phyloP scores from a whole-genome alignment of 2,888 invertebrate genomes.

The Amphipoea oculea region DNA sequence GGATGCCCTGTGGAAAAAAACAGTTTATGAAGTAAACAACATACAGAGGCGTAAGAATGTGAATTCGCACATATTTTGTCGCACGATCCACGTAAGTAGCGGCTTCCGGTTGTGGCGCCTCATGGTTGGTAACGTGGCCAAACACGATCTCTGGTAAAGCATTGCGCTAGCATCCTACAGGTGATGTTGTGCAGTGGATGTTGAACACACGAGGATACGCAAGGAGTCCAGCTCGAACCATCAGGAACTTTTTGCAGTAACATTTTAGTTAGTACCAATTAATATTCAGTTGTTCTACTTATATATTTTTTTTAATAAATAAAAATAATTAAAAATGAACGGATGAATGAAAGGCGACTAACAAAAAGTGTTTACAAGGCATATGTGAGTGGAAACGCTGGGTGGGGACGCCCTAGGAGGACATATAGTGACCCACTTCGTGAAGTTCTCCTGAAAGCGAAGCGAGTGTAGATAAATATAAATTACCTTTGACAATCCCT shows the following conservation, averaged over 20 bases:
- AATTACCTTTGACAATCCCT: conserved; percentile 92
- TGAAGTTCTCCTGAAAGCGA: neutral
- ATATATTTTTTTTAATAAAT: neutral
- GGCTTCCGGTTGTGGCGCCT: neutral
- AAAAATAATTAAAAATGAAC: too few relatives aligned
- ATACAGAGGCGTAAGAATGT: too few relatives aligned
- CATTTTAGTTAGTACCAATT: neutral
- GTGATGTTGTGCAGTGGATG: neutral
- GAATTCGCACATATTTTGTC: neutral
- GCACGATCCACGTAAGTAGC: neutral
- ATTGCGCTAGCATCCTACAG: neutral
- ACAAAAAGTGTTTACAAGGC: neutral
- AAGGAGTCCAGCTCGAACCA: neutral
- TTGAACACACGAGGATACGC: neutral
- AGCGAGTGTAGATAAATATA: neutral
- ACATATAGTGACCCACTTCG: neutral
- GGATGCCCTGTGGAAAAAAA: conserved; percentile 92
- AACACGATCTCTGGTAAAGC: neutral
- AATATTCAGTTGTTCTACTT: neutral
- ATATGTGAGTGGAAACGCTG: neutral
- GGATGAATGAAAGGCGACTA: too few relatives aligned
- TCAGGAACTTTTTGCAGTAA: neutral
- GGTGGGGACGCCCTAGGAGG: neutral
- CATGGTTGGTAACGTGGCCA: neutral
- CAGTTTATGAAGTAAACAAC: too few relatives aligned